Evolutionary conservation across 2,888 invertebrate genomes (phyloP).

Genomic region (Desoria tigrina): DNA sequence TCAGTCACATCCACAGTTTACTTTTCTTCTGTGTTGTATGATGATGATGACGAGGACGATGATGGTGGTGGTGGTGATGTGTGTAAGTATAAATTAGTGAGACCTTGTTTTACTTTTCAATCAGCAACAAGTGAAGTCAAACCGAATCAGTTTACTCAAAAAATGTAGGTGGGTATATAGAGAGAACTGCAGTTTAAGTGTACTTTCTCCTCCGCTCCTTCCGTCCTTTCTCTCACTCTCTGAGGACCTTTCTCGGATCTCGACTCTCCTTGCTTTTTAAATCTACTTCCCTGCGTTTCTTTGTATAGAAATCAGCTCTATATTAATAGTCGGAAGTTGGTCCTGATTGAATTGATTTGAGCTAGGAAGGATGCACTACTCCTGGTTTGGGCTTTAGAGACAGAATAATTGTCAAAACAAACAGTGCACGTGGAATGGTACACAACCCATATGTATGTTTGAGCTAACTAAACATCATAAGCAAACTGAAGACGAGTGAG

Average conservation of each 20-base stretch:
- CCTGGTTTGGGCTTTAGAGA: conserved; percentile 9
- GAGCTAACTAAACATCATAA: conserved; percentile 54
- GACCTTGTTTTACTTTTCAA: conserved; percentile 36
- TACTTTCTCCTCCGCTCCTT: conserved; percentile 4
- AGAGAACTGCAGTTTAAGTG: too few species aligned
- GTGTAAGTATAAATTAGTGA: conserved; percentile 15
- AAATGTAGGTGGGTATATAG: conserved; percentile 14
- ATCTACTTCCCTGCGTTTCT: neutral
- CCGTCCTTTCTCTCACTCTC: conserved; percentile 9
- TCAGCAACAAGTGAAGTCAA: conserved; percentile 50
- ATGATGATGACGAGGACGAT: conserved; percentile 6
- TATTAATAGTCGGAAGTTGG: neutral
- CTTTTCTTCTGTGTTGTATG: conserved; percentile 20
- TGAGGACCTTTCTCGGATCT: conserved; percentile 2
- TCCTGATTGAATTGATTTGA: conserved; percentile 3
- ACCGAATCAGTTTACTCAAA: conserved; percentile 39
- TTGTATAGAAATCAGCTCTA: neutral
- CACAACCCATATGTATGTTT: conserved; percentile 53
- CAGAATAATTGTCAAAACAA: conserved; percentile 54
- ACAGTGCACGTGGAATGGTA: conserved; percentile 54
- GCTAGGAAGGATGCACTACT: neutral
- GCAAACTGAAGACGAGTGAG: conserved; percentile 50
- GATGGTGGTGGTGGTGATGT: conserved; percentile 11
- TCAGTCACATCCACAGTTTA: conserved; percentile 1
- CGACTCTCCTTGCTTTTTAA: neutral